A percentile compares a stretch with the other conserved stretches of the same genome.
Evolutionary conservation across 2,113 vertebrate species (phyloP).

Genomic region (Lanius collurio): DNA sequence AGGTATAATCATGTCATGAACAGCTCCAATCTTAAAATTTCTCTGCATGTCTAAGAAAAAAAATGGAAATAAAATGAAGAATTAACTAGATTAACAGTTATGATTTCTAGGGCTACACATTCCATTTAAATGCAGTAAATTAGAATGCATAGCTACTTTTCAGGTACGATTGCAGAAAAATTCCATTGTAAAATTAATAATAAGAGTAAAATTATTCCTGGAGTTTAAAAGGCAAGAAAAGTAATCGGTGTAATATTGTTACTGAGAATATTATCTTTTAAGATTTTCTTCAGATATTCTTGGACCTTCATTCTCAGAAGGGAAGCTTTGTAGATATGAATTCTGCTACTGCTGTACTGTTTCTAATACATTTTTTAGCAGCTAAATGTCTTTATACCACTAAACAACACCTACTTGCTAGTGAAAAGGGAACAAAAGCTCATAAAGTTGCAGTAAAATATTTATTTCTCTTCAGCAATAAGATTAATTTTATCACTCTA

Average conservation of each 20-base stretch:
- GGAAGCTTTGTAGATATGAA: slow-evolving; percentile 48
- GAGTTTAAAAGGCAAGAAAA: background rate
- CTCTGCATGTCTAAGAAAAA: background rate
- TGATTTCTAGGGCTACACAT: background rate
- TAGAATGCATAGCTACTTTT: background rate
- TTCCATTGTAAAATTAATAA: background rate
- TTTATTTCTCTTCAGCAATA: slow-evolving; percentile 78
- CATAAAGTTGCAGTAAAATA: slow-evolving; percentile 82
- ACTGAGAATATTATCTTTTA: background rate
- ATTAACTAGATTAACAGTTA: background rate
- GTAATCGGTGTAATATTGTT: background rate
- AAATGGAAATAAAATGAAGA: background rate
- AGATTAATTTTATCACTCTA: slow-evolving; percentile 80
- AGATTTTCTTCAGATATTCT: background rate
- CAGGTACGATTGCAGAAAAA: background rate
- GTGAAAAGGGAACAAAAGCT: slow-evolving; percentile 73
- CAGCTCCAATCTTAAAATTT: background rate
- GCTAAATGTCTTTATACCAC: slow-evolving; percentile 56
- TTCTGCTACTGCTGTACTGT: slow-evolving; percentile 47
- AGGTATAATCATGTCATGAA: background rate
- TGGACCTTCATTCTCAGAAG: slow-evolving; percentile 26
- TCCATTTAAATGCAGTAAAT: background rate
- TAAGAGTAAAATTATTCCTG: background rate
- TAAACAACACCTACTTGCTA: slow-evolving; percentile 70
- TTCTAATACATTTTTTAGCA: slow-evolving; percentile 67